These are phyloP conservation scores for Colostygia pectinataria DNA, from an alignment of 2,888 invertebrate species.

Conservation along the genomic window DNA sequence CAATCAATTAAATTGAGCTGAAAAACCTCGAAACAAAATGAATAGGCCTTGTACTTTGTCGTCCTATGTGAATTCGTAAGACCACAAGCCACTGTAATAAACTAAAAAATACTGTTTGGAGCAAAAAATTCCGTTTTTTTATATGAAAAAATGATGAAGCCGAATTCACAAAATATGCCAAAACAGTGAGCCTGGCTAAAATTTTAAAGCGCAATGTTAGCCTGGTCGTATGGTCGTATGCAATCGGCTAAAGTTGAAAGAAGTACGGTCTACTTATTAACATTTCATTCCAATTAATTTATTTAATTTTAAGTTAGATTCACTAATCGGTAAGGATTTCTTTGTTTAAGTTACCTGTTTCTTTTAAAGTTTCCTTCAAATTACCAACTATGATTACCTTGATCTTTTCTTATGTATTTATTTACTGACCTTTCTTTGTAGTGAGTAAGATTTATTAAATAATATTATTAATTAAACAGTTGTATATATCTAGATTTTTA, in stretches of 20 bases:
- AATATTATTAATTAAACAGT: conserved; percentile 30
- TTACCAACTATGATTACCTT: conserved; percentile 73
- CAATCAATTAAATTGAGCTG: too few species aligned
- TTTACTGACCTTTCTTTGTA: conserved; percentile 17
- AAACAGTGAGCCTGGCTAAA: too few species aligned
- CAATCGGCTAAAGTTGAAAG: too few species aligned
- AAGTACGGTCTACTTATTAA: too few species aligned
- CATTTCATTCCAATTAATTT: too few species aligned
- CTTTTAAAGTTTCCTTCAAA: background rate
- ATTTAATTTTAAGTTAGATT: conserved; percentile 8
- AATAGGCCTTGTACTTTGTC: background rate
- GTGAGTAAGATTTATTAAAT: conserved; percentile 25
- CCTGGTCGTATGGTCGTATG: too few species aligned
- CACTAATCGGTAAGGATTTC: background rate
- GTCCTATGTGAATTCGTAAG: background rate
- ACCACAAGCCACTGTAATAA: background rate
- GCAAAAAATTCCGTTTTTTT: too few species aligned
- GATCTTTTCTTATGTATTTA: conserved; percentile 69
- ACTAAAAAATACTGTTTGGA: background rate
- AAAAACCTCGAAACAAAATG: background rate
- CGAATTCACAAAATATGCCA: too few species aligned
- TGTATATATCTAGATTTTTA: conserved; percentile 33
- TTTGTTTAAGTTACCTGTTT: conserved; percentile 1
- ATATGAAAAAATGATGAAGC: too few species aligned
- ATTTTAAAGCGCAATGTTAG: too few species aligned